phyloP scores from a whole-genome alignment of 2,113 vertebrate genomes.

The Cyprinodon tularosa region DNA sequence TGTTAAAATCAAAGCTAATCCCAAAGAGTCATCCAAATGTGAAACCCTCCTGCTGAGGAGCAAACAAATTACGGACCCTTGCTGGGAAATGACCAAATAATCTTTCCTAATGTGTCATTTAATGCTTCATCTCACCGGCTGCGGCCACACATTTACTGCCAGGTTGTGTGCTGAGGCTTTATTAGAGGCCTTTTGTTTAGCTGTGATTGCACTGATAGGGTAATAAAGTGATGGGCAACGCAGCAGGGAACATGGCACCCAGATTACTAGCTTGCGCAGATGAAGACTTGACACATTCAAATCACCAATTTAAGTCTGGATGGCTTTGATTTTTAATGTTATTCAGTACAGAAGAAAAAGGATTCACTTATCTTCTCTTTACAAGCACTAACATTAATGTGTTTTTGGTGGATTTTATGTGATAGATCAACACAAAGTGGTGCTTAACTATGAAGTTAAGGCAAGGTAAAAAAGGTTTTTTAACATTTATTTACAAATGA shows the following conservation, averaged over 20 bases:
- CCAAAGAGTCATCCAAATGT: constrained; percentile 32
- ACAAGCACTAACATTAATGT: neutral
- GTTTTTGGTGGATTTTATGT: neutral
- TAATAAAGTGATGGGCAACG: constrained; percentile 33
- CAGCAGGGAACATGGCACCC: constrained; percentile 10
- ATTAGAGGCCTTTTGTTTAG: constrained; percentile 34
- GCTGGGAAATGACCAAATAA: constrained; percentile 49
- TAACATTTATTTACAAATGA: neutral
- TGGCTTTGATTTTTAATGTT: neutral
- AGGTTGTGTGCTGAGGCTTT: constrained; percentile 42
- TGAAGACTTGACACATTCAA: constrained; percentile 24
- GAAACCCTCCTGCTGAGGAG: constrained; percentile 21
- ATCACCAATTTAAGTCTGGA: neutral
- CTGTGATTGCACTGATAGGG: constrained; percentile 22
- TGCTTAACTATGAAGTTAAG: neutral
- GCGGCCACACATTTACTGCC: constrained; percentile 19
- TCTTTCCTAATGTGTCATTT: constrained; percentile 59
- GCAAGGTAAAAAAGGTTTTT: too few relatives aligned
- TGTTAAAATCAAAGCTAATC: constrained; percentile 16
- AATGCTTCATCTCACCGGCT: constrained; percentile 28
- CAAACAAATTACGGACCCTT: constrained; percentile 17
- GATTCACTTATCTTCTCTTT: neutral
- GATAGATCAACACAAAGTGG: neutral
- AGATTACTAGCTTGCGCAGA: constrained; percentile 20
- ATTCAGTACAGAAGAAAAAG: neutral